These are phyloP conservation scores for Ctenopoma multispine DNA, from an alignment of 2,797 vertebrate genomes.

Conservation along the genomic window DNA sequence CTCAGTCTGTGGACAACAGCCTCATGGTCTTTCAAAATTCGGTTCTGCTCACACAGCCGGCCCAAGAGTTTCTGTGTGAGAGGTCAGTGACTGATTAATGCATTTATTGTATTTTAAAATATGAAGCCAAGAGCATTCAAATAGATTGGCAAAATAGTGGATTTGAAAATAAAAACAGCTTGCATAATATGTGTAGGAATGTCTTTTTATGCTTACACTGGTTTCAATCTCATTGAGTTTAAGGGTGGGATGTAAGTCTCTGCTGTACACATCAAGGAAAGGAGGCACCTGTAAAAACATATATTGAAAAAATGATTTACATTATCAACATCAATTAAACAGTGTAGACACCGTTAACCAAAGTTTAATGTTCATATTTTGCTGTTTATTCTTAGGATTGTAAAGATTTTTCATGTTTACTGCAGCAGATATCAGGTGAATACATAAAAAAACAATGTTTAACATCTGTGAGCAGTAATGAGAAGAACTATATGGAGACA, in stretches of 20 bases:
- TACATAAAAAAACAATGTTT: background rate
- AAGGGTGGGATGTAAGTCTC: conserved; percentile 90
- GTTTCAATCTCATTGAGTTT: conserved; percentile 96
- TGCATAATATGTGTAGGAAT: no score
- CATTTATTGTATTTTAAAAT: background rate
- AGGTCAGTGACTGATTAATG: background rate
- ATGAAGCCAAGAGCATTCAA: background rate
- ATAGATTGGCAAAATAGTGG: background rate
- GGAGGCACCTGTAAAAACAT: conserved; percentile 87
- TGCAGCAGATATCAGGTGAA: background rate
- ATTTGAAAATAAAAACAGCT: background rate
- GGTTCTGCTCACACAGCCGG: conserved; percentile 93
- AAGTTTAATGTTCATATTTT: background rate
- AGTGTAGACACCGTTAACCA: background rate
- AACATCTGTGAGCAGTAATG: background rate
- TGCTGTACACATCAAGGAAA: conserved; percentile 90
- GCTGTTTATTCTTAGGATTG: conserved; percentile 13
- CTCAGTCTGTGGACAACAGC: conserved; percentile 91
- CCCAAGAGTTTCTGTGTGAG: conserved; percentile 92
- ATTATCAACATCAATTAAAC: background rate
- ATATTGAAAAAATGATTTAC: background rate
- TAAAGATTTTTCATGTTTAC: background rate
- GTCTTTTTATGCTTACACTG: conserved; percentile 86
- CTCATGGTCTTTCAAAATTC: conserved; percentile 92
- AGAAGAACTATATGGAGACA: background rate